Evolutionary conservation across 1,140 invertebrate genomes (phyloP).

Genomic region (Phortica variegata): DNA sequence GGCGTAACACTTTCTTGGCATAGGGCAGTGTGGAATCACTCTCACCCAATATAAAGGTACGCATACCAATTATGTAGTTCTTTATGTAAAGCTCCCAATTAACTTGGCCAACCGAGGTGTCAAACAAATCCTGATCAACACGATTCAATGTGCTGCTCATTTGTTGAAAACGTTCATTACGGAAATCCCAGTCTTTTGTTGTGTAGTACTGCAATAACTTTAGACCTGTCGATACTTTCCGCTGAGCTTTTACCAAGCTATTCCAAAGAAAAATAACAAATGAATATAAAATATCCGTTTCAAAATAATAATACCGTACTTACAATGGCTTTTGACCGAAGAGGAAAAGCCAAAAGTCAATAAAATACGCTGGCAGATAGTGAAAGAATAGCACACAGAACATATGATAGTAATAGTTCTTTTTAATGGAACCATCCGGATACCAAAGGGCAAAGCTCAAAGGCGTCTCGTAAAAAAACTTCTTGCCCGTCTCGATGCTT

Average conservation of each 20-base stretch:
- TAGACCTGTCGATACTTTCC: slow-evolving; percentile 65
- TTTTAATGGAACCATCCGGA: slow-evolving; percentile 74
- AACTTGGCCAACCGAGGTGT: slow-evolving; percentile 62
- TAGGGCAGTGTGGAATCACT: slow-evolving; percentile 73
- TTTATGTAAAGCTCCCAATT: slow-evolving; percentile 71
- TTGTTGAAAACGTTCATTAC: slow-evolving; percentile 69
- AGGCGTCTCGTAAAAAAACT: slow-evolving; percentile 64
- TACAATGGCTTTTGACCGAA: slow-evolving; percentile 78
- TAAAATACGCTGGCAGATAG: slow-evolving; percentile 76
- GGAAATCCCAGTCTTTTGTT: slow-evolving; percentile 79
- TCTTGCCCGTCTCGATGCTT: slow-evolving; percentile 68
- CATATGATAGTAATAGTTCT: slow-evolving; percentile 67
- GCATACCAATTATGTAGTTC: slow-evolving; percentile 71
- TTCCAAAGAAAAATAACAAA: slow-evolving; percentile 14
- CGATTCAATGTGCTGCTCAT: slow-evolving; percentile 64
- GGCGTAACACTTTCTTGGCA: slow-evolving; percentile 63
- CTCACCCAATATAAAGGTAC: slow-evolving; percentile 75
- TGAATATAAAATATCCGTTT: not conserved
- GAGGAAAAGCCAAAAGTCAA: slow-evolving; percentile 70
- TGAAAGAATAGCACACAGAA: slow-evolving; percentile 74
- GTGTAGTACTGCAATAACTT: slow-evolving; percentile 82
- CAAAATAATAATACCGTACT: slow-evolving; percentile 46
- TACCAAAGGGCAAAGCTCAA: slow-evolving; percentile 76
- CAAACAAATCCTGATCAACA: slow-evolving; percentile 63
- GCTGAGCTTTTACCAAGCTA: slow-evolving; percentile 69